Evolutionary conservation across 2,113 vertebrate species (phyloP).

Genomic region (Madoqua kirkii): DNA sequence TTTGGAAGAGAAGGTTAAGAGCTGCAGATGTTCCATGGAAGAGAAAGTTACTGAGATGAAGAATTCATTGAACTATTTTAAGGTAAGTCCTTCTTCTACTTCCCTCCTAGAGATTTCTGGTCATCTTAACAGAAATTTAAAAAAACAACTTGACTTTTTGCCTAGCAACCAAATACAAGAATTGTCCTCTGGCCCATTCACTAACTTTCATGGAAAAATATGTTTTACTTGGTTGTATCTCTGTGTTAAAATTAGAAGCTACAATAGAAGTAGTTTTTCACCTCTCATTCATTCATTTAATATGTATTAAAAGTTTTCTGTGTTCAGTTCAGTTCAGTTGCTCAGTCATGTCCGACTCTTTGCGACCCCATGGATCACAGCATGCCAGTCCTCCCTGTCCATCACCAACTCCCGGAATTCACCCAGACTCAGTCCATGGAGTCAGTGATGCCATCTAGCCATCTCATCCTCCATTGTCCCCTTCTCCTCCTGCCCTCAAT

Average conservation of each 20-base stretch:
- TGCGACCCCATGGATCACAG: too few species aligned
- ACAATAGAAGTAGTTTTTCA: neutral
- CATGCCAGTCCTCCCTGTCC: too few species aligned
- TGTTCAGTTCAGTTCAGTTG: too few species aligned
- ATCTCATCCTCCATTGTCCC: too few species aligned
- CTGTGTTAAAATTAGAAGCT: neutral
- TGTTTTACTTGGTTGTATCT: neutral
- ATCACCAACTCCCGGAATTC: too few species aligned
- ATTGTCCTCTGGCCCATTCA: neutral
- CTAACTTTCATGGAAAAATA: neutral
- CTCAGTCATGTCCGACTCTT: too few species aligned
- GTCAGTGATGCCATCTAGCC: too few species aligned
- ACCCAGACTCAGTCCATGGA: too few species aligned
- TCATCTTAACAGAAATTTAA: neutral
- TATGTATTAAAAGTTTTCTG: neutral
- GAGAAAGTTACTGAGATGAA: conserved; percentile 94
- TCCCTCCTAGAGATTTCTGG: neutral
- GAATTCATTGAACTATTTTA: conserved; percentile 93
- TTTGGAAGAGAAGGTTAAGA: conserved; percentile 91
- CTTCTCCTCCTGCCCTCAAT: too few species aligned
- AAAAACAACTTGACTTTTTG: neutral
- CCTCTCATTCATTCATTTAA: neutral
- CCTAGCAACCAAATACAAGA: conserved; percentile 1
- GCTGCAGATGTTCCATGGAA: conserved; percentile 89
- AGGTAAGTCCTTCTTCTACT: conserved; percentile 79